Percentiles rank a stretch among this genome's conserved stretches.
phyloP scores from a whole-genome alignment of 1,140 invertebrate genomes.

The Diabrotica undecimpunctata region DNA sequence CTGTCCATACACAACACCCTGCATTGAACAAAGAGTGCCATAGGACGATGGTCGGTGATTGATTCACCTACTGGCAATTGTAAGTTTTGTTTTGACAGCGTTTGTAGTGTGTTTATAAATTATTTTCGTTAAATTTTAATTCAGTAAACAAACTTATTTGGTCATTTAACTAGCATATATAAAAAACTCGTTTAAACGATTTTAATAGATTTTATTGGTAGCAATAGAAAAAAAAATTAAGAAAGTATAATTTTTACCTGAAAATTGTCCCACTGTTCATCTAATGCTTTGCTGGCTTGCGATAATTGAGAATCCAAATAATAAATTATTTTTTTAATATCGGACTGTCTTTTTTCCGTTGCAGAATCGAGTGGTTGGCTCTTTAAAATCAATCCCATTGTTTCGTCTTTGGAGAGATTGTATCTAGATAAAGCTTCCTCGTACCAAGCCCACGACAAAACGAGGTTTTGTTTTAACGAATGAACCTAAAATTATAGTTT shows the following conservation, averaged over 20 bases:
- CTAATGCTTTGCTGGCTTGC: conserved; percentile 55
- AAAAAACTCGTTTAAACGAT: too few species aligned
- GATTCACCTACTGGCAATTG: too few species aligned
- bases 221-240: too few species aligned
- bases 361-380: conserved; percentile 57
- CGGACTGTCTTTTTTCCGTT: conserved; percentile 53
- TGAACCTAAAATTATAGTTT: conserved; percentile 48
- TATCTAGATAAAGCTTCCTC: conserved; percentile 58
- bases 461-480: conserved; percentile 55
- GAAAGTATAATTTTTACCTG: conserved; percentile 37
- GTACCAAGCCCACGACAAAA: conserved; percentile 60
- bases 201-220: too few species aligned
- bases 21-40: too few species aligned
- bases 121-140: too few species aligned
- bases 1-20: too few species aligned
- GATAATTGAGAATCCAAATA: conserved; percentile 61
- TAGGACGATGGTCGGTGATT: too few species aligned
- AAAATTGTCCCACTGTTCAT: conserved; percentile 59
- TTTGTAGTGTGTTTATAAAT: too few species aligned
- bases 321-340: conserved; percentile 56
- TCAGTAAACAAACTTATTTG: too few species aligned
- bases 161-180: too few species aligned
- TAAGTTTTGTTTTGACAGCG: too few species aligned
- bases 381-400: conserved; percentile 50
- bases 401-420: conserved; percentile 52